phyloP scores from a whole-genome alignment of 2,888 invertebrate species.

The Nowickia ferox region DNA sequence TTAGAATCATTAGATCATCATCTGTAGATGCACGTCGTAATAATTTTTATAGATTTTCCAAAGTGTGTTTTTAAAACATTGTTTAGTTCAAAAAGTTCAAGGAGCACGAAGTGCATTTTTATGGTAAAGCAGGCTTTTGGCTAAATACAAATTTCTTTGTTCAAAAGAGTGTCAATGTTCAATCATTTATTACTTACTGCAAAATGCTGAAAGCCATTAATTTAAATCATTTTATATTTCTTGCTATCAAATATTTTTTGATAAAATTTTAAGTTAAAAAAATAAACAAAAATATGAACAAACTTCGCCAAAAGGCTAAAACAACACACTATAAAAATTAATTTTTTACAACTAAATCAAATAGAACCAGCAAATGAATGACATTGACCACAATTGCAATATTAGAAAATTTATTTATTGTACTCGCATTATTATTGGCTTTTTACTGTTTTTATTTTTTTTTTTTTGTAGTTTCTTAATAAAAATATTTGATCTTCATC shows the following conservation, averaged over 20 bases:
- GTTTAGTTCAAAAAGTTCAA: too few species aligned
- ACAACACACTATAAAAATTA: conserved; percentile 26
- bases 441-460: too few species aligned
- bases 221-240: conserved; percentile 2
- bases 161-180: too few species aligned
- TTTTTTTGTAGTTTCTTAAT: conserved; percentile 21
- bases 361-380: background rate
- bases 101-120: too few species aligned
- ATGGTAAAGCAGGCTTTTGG: too few species aligned
- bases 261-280: background rate
- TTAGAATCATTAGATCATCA: too few species aligned
- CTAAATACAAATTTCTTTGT: too few species aligned
- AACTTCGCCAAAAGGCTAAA: conserved; percentile 12
- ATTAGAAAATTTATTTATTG: conserved; percentile 51
- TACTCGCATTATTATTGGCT: conserved; percentile 16
- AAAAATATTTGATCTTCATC: conserved; percentile 57
- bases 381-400: conserved; percentile 66
- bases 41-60: too few species aligned
- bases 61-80: too few species aligned
- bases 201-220: too few species aligned
- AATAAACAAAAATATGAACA: background rate
- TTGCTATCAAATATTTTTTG: background rate
- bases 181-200: conserved; percentile 12
- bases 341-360: conserved; percentile 35
- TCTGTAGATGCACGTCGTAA: too few species aligned